Base-by-base conservation (phyloP, 92 coral and sea anemone genomes). In the Blastomussa wellsi region DNA sequence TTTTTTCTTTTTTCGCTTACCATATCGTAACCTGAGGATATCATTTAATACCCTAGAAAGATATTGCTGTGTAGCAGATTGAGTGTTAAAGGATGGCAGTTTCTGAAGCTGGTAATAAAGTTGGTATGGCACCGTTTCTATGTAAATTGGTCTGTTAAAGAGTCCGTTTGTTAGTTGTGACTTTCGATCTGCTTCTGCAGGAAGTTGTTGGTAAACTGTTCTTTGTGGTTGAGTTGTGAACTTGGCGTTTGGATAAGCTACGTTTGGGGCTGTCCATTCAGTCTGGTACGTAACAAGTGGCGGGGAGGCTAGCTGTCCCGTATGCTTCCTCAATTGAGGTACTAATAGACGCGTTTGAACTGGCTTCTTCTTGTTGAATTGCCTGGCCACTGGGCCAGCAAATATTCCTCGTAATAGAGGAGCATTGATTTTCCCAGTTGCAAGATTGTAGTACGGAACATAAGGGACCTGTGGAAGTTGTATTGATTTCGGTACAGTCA, bases 111-210 rank as follows among this genome's bases (percentile, higher is more conserved):
- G 57, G 80, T 83, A 37, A 47, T 83, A 83, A 57, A 75, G 59
- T 24, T 83, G 80, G 41, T 74, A 83, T 5, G 87, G 87, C 31
- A 83, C 87, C 8, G 87, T 83, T 79, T 83, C 72, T 83, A 83
- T 64, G 74, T 83, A 83, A 64, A 83, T 75, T 20, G 87, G 87
- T 83, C 87, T 72, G 68, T 83, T 74, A 75, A 28, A 32, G 3
- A 83, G 81, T 83, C 80, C 80, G 41, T 83, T 74, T 13, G 80
- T 60, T 74, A 83, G 72, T 62, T 74, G 73, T 62, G 80, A 83
- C 74, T 55, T 73, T 48, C 87, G 74, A 47, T 42, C 80, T 39
- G 39, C 72, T 35, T 67, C 7, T 65, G 71, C 66, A 7, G 79
- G 38, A 52, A 72, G 48, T 20, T 71, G 79, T 38, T 24, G 29